Base-by-base conservation (phyloP, 2,113 vertebrate genomes). In the Grammomys surdaster region DNA sequence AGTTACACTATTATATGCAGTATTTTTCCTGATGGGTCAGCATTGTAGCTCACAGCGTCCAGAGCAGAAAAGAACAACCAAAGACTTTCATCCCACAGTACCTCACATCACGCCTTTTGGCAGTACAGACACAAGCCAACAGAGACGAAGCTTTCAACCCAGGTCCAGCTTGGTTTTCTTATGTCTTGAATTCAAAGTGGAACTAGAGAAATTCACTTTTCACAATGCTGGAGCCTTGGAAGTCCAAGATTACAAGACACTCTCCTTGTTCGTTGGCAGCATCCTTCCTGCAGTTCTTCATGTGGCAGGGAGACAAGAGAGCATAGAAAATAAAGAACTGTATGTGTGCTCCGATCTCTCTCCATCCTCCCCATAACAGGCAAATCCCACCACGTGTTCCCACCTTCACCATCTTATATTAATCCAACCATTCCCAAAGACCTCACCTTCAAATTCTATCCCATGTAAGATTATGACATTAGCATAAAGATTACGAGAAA, bases 351-450 rank as follows among this genome's bases (percentile, higher is more conserved):
- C 65, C 17, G 24, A 1, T 48, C 20, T 58, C 17, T 28, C n/a
- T 46, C 54, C 22, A 9, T 43, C 43, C 76, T 73, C 87, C 69
- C 31, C 3, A 9, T 54, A 43, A 28, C 56, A 48, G 28, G 4
- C 19, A 1, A 24, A 46, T 48, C 7, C 24, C 3, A 0, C 63
- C 54, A 36, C 31, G 20, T n/a, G 26, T 13, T 0, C 16, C 20
- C 0, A 3, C 31, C 31, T 1, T 63, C 19, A 16, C 2, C 2
- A 19, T 40, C 16, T 82, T 19, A 33, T 17, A 60, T 51, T 7
- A 56, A 72, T 12, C 54, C 28, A 31, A 33, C 3, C 1, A 12
- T 17, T 36, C 10, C 26, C 17, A 5, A 46, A 77, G 28, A 5
- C 46, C 56, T 33, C 3, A 6, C 46, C 31, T 89, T 70, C 63